Evolutionary conservation across 1,140 invertebrate species (phyloP), one percentile per base, ranked within the genome.

Genomic region (Penaeus vannamei): DNA sequence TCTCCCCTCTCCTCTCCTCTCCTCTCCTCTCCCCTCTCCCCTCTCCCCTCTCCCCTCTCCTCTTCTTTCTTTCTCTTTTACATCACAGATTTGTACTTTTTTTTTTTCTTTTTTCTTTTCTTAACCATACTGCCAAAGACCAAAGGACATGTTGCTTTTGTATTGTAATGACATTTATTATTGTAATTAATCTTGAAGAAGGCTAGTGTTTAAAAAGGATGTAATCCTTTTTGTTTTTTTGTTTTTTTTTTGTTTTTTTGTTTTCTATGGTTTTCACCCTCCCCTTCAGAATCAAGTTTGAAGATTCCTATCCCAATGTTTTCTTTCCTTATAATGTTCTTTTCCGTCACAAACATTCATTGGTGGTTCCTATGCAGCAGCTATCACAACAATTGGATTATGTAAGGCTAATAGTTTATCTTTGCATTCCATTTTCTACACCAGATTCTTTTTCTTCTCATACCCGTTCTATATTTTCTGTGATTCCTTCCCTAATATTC

Each of bases 391-490:
- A n/a, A 59, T 59, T 79, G 53, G 46, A 66, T 64, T 64, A 46
- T 79, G 46, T 80, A 80, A 79, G 42, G 46, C 62, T 82, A 83
- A 83, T 87, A 3, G 46, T 53, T 53, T 53, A 87, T 87, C 61
- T 81, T 87, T 87, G 86, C 86, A 87, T 87, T 87, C 86, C 86
- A 87, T 87, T 87, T 87, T 87, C 86, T 87, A 87, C 77, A 83
- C 62, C 36, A 81, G 42, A 72, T 62, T 42, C 69, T 82, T 53
- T 36, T 42, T 82, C 7, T 83, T 7, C 81, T 87, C 69, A 72
- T 87, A 72, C 46, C 46, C 79, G 72, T 22, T 81, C 29, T 82
- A 83, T 32, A 87, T 82, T 62, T 46, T 59, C 22, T 60, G 32
- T 61, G 81, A n/a, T 87, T 82, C 62, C 62, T 83, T 87, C 86